A percentile compares a stretch with the other conserved stretches of the same genome.
These are phyloP conservation scores for Chrysotoxum bicinctum DNA, from an alignment of 2,888 invertebrate genomes.

Conservation along the genomic window DNA sequence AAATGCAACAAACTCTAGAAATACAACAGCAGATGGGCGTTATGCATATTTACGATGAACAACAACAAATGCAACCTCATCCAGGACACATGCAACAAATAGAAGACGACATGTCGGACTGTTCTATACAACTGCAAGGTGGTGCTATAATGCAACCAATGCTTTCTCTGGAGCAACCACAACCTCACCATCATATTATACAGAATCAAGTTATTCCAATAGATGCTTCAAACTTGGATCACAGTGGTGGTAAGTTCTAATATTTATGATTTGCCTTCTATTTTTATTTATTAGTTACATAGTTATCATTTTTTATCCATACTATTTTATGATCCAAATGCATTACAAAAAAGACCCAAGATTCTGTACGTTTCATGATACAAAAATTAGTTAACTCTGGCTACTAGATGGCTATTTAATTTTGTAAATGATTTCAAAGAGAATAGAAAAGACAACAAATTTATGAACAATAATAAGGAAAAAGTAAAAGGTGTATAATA, in stretches of 20 bases:
- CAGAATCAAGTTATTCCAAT: conserved; percentile 55
- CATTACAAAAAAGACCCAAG: too few species aligned
- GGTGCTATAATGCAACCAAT: conserved; percentile 62
- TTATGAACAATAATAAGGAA: too few species aligned
- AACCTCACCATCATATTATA: conserved; percentile 64
- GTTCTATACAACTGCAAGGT: conserved; percentile 69
- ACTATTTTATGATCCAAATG: too few species aligned
- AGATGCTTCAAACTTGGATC: conserved; percentile 56
- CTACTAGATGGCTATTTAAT: too few species aligned
- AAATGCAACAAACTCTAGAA: conserved; percentile 77
- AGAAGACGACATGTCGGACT: conserved; percentile 77
- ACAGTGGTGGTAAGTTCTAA: conserved; percentile 61
- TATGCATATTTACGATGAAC: conserved; percentile 80
- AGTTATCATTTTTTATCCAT: too few species aligned
- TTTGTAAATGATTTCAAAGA: too few species aligned
- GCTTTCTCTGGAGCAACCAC: conserved; percentile 48
- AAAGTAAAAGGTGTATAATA: too few species aligned
- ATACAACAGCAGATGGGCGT: conserved; percentile 80
- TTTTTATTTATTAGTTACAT: too few species aligned
- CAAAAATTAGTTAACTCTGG: too few species aligned
- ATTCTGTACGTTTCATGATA: too few species aligned
- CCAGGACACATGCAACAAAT: conserved; percentile 74
- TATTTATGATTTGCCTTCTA: neutral
- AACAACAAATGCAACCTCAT: conserved; percentile 74
- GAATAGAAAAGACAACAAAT: too few species aligned